Evolutionary conservation across 2,888 invertebrate species (phyloP).

Genomic region (Mythimna lalbum): DNA sequence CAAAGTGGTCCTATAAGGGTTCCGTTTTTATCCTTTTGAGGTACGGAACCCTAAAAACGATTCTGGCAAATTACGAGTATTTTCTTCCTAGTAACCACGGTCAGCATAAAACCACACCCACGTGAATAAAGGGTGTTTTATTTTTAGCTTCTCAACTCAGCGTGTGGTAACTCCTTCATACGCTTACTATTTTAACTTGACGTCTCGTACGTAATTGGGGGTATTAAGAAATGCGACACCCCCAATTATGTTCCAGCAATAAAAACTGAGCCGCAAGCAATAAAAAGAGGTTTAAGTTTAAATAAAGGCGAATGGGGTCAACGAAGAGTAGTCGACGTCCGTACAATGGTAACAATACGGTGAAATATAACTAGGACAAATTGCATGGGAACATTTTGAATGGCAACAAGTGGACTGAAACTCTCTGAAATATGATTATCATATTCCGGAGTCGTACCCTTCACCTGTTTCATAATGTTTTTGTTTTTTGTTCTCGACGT

Average conservation of each 20-base stretch:
- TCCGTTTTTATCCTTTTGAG: too few relatives aligned
- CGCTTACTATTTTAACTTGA: constrained; percentile 26
- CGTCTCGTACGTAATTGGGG: constrained; percentile 37
- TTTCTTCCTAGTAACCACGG: neutral
- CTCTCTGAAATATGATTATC: constrained; percentile 81
- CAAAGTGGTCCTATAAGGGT: too few relatives aligned
- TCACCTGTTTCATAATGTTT: constrained; percentile 81
- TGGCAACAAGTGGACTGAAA: constrained; percentile 77
- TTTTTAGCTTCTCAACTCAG: constrained; percentile 8
- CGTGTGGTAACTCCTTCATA: constrained; percentile 13
- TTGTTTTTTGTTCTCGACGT: constrained; percentile 78
- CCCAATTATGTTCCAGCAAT: constrained; percentile 48
- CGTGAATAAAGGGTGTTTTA: constrained; percentile 1
- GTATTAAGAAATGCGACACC: constrained; percentile 43
- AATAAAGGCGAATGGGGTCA: constrained; percentile 59
- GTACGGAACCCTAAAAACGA: too few relatives aligned
- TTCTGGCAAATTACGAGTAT: neutral
- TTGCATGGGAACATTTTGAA: constrained; percentile 68
- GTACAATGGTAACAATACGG: constrained; percentile 63
- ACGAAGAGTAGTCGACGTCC: constrained; percentile 46
- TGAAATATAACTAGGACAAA: constrained; percentile 64
- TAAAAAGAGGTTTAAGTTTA: constrained; percentile 51
- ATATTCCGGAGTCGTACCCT: constrained; percentile 75
- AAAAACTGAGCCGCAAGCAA: constrained; percentile 51
- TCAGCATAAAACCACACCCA: neutral